phyloP scores from a whole-genome alignment of 2,888 invertebrate genomes.

The Tuberolachnus salignus region DNA sequence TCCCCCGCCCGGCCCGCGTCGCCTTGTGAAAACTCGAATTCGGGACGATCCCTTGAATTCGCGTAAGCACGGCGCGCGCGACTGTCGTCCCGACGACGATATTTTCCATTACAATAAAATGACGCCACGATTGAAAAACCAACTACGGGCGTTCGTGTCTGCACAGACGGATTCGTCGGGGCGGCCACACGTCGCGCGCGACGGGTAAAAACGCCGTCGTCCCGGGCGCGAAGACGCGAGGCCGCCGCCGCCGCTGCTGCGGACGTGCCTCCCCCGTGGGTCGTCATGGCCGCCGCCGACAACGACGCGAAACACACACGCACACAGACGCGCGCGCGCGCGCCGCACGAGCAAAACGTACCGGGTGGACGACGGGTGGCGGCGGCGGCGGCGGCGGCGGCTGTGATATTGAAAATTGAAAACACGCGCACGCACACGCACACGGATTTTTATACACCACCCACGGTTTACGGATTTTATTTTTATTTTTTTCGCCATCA shows the following conservation, averaged over 20 bases:
- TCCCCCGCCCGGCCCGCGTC: background rate
- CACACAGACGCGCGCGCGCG: background rate
- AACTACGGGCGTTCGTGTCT: background rate
- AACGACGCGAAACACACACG: slow-evolving; percentile 17
- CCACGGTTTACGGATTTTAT: background rate
- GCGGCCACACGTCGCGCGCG: too few species aligned
- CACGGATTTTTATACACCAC: background rate
- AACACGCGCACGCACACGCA: background rate
- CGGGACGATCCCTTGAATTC: background rate
- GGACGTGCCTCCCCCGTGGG: slow-evolving; percentile 56
- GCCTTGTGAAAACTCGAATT: background rate
- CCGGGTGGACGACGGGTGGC: background rate
- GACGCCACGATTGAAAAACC: too few species aligned
- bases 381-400: slow-evolving; percentile 7
- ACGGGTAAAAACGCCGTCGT: background rate
- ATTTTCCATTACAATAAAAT: too few species aligned
- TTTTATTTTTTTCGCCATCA: background rate
- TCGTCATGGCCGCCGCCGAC: slow-evolving; percentile 50
- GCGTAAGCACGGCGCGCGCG: too few species aligned
- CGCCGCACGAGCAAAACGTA: slow-evolving; percentile 13
- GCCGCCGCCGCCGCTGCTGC: slow-evolving; percentile 14
- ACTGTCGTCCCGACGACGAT: too few species aligned
- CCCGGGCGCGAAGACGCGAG: background rate
- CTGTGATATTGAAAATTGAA: slow-evolving; percentile 24
- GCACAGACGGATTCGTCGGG: too few species aligned